Evolutionary conservation across 2,797 vertebrate genomes (phyloP).

Genomic region (Poeciliopsis paucimaculata): DNA sequence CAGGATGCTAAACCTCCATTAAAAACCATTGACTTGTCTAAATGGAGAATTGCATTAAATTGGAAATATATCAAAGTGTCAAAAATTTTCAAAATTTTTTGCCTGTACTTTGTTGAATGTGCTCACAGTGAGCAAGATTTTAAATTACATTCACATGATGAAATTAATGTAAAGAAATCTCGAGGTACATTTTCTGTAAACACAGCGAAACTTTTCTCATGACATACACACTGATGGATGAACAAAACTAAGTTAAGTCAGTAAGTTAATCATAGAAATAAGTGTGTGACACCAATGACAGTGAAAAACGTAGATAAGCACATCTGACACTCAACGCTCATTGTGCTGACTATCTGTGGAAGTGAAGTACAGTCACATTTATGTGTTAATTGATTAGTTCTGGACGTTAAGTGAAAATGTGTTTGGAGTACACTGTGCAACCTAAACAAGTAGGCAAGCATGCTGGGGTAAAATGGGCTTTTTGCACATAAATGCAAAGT

Average conservation of each 20-base stretch:
- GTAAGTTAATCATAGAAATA: slow-evolving; percentile 2
- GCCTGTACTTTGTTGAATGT: background rate
- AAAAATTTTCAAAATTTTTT: background rate
- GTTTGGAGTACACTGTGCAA: slow-evolving; percentile 13
- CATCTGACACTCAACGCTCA: slow-evolving; percentile 27
- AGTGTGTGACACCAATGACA: slow-evolving; percentile 29
- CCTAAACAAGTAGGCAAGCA: background rate
- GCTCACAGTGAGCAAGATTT: background rate
- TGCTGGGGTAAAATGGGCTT: background rate
- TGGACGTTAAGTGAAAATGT: background rate
- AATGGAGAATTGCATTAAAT: background rate
- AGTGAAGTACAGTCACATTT: slow-evolving; percentile 25
- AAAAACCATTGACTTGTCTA: background rate
- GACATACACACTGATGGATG: background rate
- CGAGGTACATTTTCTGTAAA: background rate
- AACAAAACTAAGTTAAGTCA: background rate
- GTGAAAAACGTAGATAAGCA: background rate
- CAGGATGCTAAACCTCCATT: background rate
- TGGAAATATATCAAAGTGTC: background rate
- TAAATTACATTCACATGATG: background rate
- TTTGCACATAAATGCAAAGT: background rate
- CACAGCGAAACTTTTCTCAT: background rate
- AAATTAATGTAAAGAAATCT: background rate
- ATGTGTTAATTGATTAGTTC: slow-evolving; percentile 42
- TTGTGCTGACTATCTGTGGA: slow-evolving; percentile 17